phyloP scores from a whole-genome alignment of 2,888 invertebrate genomes.

The Ophonus ardosiacus region DNA sequence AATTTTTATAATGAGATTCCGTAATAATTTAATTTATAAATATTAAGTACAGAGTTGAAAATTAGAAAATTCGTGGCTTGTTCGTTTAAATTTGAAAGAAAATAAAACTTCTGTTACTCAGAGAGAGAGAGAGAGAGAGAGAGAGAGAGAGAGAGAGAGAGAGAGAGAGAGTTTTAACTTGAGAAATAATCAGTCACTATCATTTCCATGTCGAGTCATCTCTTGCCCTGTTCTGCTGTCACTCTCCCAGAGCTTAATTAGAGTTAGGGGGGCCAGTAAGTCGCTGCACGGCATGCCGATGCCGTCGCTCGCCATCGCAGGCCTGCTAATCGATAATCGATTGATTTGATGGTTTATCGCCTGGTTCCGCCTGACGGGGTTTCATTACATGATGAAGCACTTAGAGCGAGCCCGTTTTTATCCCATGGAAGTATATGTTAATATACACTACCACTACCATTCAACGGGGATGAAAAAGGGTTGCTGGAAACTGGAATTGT shows the following conservation, averaged over 20 bases:
- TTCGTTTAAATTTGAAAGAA: too few species aligned
- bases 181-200: background rate
- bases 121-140: too few species aligned
- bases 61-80: too few species aligned
- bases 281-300: background rate
- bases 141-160: too few species aligned
- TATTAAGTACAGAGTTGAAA: too few species aligned
- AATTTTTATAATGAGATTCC: too few species aligned
- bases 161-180: background rate
- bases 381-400: slow-evolving; percentile 62
- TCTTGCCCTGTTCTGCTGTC: slow-evolving; percentile 18
- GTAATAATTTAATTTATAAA: too few species aligned
- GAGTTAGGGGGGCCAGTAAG: background rate
- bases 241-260: slow-evolving; percentile 57
- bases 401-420: slow-evolving; percentile 40
- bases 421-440: slow-evolving; percentile 26
- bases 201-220: slow-evolving; percentile 10
- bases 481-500: background rate
- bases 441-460: slow-evolving; percentile 11
- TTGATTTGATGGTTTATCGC: slow-evolving; percentile 61
- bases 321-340: slow-evolving; percentile 59
- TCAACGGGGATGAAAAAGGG: background rate
- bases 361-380: slow-evolving; percentile 39
- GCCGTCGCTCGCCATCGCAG: background rate
- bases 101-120: too few species aligned